phyloP scores from a whole-genome alignment of 2,888 invertebrate species.

The Zootermopsis nevadensis region DNA sequence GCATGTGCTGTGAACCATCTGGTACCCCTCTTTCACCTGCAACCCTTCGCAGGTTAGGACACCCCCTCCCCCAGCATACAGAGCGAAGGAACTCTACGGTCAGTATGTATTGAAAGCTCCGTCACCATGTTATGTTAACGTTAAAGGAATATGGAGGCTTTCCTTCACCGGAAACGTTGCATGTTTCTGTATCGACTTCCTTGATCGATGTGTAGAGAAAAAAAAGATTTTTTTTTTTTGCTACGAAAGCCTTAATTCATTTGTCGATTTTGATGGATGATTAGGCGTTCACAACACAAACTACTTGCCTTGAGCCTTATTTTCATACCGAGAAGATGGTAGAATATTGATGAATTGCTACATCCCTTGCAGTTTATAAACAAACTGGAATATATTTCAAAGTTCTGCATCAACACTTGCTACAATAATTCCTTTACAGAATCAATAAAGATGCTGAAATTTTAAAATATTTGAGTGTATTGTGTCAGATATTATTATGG shows the following conservation, averaged over 20 bases:
- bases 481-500: too few species aligned
- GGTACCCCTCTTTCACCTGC: background rate
- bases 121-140: background rate
- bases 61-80: background rate
- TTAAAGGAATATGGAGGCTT: background rate
- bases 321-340: too few species aligned
- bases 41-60: conserved; percentile 6
- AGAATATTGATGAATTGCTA: too few species aligned
- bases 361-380: too few species aligned
- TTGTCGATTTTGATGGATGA: background rate
- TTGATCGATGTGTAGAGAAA: background rate
- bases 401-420: too few species aligned
- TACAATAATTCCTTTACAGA: too few species aligned
- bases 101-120: conserved; percentile 37
- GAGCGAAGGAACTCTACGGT: background rate
- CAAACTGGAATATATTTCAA: too few species aligned
- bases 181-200: background rate
- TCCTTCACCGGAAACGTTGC: background rate
- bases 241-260: background rate
- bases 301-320: too few species aligned
- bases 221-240: background rate
- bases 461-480: too few species aligned
- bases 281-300: background rate
- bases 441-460: too few species aligned
- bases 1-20: conserved; percentile 38